phyloP scores from a whole-genome alignment of 2,113 vertebrate species.

The Melanocharis versteri region DNA sequence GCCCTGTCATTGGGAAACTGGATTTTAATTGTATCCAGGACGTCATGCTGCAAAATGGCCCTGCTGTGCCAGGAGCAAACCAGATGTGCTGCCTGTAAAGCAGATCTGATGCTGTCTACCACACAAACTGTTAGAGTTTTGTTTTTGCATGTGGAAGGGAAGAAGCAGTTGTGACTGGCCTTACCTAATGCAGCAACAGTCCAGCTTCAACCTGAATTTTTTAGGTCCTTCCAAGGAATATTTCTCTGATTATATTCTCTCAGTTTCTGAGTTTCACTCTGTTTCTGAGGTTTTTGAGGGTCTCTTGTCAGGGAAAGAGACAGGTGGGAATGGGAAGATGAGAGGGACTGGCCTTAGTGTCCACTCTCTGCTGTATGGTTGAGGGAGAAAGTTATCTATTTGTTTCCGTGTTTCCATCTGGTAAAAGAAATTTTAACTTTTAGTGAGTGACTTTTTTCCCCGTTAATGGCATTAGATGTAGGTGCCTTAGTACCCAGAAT shows the following conservation, averaged over 20 bases:
- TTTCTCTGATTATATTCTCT: not conserved
- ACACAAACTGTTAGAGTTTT: too few species aligned
- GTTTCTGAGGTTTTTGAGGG: not conserved
- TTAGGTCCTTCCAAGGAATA: not conserved
- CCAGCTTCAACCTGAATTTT: not conserved
- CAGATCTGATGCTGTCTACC: not conserved
- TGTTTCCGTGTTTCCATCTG: not conserved
- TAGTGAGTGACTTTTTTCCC: not conserved
- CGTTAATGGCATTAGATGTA: accelerated
- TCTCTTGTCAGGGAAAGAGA: not conserved
- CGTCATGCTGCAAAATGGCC: not conserved
- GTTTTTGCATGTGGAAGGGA: not conserved
- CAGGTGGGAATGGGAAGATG: not conserved
- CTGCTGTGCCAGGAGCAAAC: not conserved
- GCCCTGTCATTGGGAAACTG: not conserved
- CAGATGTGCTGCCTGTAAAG: not conserved
- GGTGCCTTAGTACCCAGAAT: accelerated
- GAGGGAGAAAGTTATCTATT: not conserved
- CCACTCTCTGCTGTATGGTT: not conserved
- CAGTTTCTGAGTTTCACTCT: not conserved
- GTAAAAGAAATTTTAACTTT: not conserved
- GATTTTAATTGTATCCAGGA: not conserved
- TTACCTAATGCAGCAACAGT: not conserved
- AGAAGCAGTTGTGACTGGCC: not conserved
- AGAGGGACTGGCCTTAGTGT: not conserved